Base-by-base conservation (phyloP, 2,888 invertebrate species). In the Aricia artaxerxes region DNA sequence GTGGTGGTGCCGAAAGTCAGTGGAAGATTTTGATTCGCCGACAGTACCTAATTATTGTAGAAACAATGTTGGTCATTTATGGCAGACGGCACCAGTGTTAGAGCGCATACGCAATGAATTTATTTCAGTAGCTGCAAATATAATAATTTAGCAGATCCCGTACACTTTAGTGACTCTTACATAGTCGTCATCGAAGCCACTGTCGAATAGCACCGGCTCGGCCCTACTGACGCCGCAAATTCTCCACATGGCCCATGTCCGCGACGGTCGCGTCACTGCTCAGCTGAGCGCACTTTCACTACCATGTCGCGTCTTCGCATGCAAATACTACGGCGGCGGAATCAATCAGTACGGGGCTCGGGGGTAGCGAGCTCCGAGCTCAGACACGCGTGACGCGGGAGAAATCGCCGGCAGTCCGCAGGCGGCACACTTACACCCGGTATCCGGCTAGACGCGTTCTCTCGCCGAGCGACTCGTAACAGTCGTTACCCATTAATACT, bases 161-260 rank as follows among this genome's bases (percentile, higher is more conserved):
- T 9, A 31, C 31, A 31, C 9, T 64, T 64, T 11, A 64, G 80
- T 81, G 83, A 83, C 79, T 84, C 94, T 93, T 92, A 94, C 94
- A 90, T 91, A 93, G 89, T 94, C 92, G 85, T 93, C 92, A 85
- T 88, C 85, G 80, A 85, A 82, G 85, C 85, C 85, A 87, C 87
- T 86, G 83, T 88, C 88, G 85, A 92, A 91, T 86, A 93, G 88
- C 86, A 88, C 90, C 81, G 93, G 91, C 87, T 92, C 89, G 84
- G 88, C 91, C 88, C 93, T 94, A 92, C 91, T 92, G 90, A 92
- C 91, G 89, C 93, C 93, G 88, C 94, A 94, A 85, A 93, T 93
- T 87, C 88, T 94, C 94, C 94, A 94, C 94, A 94, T 94, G 91
- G 92, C 90, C 93, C 94, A 93, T 93, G 89, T 88, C 91, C 87